phyloP scores from a whole-genome alignment of 2,797 vertebrate species.

The Chaenodraco wilsoni region DNA sequence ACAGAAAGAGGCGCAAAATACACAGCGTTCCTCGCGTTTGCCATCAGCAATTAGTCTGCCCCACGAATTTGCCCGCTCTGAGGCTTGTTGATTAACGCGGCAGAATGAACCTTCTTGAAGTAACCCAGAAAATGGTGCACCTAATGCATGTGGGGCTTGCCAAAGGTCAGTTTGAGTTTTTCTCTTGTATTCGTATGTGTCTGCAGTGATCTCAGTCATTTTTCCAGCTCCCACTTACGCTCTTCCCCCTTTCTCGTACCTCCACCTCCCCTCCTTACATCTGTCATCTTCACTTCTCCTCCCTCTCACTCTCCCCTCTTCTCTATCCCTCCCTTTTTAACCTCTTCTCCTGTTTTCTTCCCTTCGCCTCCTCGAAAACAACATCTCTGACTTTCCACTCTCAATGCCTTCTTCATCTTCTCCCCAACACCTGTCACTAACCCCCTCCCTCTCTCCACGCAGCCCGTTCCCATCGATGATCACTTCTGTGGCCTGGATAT shows the following conservation, averaged over 20 bases:
- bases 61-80: constrained; percentile 43
- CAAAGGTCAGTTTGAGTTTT: constrained; percentile 62
- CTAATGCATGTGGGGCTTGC: constrained; percentile 52
- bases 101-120: constrained; percentile 61
- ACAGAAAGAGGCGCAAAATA: constrained; percentile 67
- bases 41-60: constrained; percentile 69
- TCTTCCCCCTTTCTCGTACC: constrained; percentile 32
- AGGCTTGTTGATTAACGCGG: constrained; percentile 59
- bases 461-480: constrained; percentile 97
- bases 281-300: constrained; percentile 39
- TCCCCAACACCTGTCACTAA: neutral
- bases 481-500: constrained; percentile 97
- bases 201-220: constrained; percentile 60
- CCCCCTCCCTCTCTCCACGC: constrained; percentile 39
- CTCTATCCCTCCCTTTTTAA: constrained; percentile 9
- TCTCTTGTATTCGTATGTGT: constrained; percentile 54
- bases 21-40: constrained; percentile 57
- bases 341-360: neutral
- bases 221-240: constrained; percentile 33
- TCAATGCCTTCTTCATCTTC: constrained; percentile 26
- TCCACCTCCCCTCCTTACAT: constrained; percentile 30
- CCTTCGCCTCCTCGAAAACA: constrained; percentile 5
- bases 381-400: neutral
- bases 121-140: constrained; percentile 49
- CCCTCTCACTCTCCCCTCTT: constrained; percentile 32